Conservation (phyloP, 2,888 invertebrate genomes). For the Hydraecia micacea region DNA sequence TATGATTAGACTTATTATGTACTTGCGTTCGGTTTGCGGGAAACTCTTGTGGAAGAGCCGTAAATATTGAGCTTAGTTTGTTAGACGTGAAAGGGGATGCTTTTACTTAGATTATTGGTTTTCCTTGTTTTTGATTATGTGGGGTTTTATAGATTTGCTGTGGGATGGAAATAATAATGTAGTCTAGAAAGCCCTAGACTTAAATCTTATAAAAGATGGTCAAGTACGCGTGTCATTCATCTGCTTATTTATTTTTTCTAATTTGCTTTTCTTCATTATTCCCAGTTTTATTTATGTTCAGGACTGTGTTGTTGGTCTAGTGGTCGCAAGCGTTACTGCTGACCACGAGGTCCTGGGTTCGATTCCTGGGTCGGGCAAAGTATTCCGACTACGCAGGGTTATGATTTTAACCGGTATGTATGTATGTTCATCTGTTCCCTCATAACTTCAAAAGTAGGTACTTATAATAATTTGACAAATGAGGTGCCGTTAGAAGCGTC, state of each 20-base stretch:
- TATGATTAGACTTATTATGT: conserved; percentile 44
- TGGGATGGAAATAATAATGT: background rate
- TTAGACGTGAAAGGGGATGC: background rate
- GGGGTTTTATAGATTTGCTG: background rate
- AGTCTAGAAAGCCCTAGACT: background rate
- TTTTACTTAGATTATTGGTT: too few relatives aligned
- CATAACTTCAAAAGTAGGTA: too few relatives aligned
- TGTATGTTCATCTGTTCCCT: too few relatives aligned
- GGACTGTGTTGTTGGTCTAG: background rate
- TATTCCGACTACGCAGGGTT: too few relatives aligned
- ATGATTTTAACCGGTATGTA: too few relatives aligned
- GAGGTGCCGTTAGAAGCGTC: too few relatives aligned
- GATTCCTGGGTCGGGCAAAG: too few relatives aligned
- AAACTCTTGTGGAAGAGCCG: background rate
- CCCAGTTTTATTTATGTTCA: background rate
- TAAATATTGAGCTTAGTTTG: conserved; percentile 27
- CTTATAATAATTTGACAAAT: too few relatives aligned
- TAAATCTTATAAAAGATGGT: background rate
- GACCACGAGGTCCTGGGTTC: background rate
- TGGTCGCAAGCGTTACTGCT: background rate
- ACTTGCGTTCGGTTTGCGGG: conserved; percentile 27
- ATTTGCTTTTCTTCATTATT: background rate
- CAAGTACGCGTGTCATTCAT: background rate
- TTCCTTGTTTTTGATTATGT: background rate
- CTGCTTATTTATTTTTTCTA: background rate